Evolutionary conservation across 2,888 invertebrate genomes (phyloP).

Genomic region (Tholera decimalis): DNA sequence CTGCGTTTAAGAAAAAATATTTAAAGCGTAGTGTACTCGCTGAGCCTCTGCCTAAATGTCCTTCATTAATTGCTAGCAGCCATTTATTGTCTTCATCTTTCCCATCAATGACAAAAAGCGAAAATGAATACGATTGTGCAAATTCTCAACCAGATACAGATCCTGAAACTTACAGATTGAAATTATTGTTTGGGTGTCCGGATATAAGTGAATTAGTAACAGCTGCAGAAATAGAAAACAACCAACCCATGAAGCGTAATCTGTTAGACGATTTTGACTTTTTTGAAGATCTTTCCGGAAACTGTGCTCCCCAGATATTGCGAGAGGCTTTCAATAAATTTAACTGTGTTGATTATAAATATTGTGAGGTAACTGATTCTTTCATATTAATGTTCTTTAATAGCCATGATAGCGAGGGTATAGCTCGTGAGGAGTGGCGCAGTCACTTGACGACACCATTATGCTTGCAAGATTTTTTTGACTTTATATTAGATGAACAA

Average conservation of each 20-base stretch:
- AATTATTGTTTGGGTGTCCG: slow-evolving; percentile 83
- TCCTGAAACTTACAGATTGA: slow-evolving; percentile 71
- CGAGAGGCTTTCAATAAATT: slow-evolving; percentile 81
- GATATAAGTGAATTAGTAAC: slow-evolving; percentile 86
- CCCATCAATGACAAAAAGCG: slow-evolving; percentile 76
- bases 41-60: slow-evolving; percentile 76
- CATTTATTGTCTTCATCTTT: slow-evolving; percentile 71
- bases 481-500: slow-evolving; percentile 88
- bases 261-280: slow-evolving; percentile 85
- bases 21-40: slow-evolving; percentile 84
- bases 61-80: slow-evolving; percentile 64
- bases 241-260: slow-evolving; percentile 77
- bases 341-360: slow-evolving; percentile 87
- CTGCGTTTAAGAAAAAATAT: slow-evolving; percentile 83
- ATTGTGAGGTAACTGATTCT: slow-evolving; percentile 86
- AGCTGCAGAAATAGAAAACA: slow-evolving; percentile 82
- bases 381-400: slow-evolving; percentile 86
- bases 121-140: slow-evolving; percentile 66
- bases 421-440: slow-evolving; percentile 86
- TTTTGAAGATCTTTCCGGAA: slow-evolving; percentile 84
- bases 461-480: slow-evolving; percentile 90
- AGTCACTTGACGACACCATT: slow-evolving; percentile 87
- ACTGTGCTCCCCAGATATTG: slow-evolving; percentile 80
- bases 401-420: slow-evolving; percentile 82
- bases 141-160: slow-evolving; percentile 53